Evolutionary conservation across 2,888 invertebrate genomes (phyloP), one percentile per base, ranked within the genome.

Genomic region (Epistrophella euchroma): DNA sequence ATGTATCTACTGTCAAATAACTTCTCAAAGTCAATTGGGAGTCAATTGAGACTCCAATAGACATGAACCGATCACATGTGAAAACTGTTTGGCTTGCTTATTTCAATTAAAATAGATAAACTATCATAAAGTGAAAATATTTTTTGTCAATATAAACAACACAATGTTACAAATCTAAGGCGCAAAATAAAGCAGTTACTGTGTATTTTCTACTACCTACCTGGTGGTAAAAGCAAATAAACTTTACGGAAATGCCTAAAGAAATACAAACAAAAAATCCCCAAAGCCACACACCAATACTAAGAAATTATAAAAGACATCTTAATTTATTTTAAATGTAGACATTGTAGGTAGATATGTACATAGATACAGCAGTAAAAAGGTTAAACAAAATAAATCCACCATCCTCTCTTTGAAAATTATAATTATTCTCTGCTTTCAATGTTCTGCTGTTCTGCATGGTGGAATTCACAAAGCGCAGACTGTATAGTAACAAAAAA

Each of bases 401-500:
- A 45, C 45, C 64, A 45, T 45, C 17, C 28, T 43, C 62, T 43
- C 22, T 62, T 1, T n/a, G 13, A 2, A 62, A 62, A 62, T 43
- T 17, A 28, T 40, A 10, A 62, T 40, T n/a, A 62, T 62, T 43
- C 43, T 62, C 62, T 62, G 43, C 10, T 25, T 45, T 32, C 45
- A 47, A 45, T 66, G 47, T 66, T 50, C 35, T 66, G 28, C 45
- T 66, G 47, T 66, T 50, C 35, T 66, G 28, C 45, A 28, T 66
- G 66, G 66, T 66, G 32, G 66, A 66, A 35, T 66, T 66, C 19
- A 35, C 19, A 35, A 50, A 43, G 5, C n/a, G 19, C 32, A 66
- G 32, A 35, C 13, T 58, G 7, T 35, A 7, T 37, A 13, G 40
- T 5, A 15, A 37, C 0, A n/a, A 22, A 43, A 40, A 60, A 60